phyloP scores from a whole-genome alignment of 2,888 invertebrate genomes.

The Thera britannica region DNA sequence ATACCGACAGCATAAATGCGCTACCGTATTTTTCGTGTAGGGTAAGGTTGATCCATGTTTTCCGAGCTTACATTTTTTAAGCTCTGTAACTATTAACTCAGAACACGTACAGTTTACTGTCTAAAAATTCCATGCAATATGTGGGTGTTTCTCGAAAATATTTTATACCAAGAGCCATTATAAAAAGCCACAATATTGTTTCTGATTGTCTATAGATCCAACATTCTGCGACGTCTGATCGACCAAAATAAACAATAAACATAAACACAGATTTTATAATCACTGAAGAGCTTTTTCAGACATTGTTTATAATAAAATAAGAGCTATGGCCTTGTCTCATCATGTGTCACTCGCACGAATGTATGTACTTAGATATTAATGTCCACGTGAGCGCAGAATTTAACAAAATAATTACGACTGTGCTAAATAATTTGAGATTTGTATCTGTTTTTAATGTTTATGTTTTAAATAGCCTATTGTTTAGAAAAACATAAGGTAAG shows the following conservation, averaged over 20 bases:
- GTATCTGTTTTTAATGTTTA: too few species aligned
- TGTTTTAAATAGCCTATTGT: not conserved
- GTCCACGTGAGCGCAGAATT: not conserved
- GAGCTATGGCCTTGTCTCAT: constrained; percentile 13
- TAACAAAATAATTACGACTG: not conserved
- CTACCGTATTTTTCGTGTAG: constrained; percentile 21
- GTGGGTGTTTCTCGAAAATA: not conserved
- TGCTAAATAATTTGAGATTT: not conserved
- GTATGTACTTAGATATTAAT: not conserved
- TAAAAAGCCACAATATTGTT: constrained; percentile 33
- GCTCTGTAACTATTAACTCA: not conserved
- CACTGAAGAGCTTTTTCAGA: constrained; percentile 11
- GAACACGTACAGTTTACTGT: not conserved
- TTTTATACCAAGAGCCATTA: constrained; percentile 9
- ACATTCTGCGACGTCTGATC: constrained; percentile 37
- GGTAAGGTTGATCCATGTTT: not conserved
- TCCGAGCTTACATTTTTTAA: not conserved
- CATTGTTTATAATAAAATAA: constrained; percentile 30
- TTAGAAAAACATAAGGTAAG: not conserved
- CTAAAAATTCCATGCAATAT: not conserved
- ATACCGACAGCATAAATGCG: constrained; percentile 36
- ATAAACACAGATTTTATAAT: constrained; percentile 26
- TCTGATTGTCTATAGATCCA: constrained; percentile 34
- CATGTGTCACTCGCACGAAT: constrained; percentile 22
- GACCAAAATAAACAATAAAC: constrained; percentile 43